Base-by-base conservation (phyloP, 2,113 vertebrate genomes). In the Empidonax alnorum region DNA sequence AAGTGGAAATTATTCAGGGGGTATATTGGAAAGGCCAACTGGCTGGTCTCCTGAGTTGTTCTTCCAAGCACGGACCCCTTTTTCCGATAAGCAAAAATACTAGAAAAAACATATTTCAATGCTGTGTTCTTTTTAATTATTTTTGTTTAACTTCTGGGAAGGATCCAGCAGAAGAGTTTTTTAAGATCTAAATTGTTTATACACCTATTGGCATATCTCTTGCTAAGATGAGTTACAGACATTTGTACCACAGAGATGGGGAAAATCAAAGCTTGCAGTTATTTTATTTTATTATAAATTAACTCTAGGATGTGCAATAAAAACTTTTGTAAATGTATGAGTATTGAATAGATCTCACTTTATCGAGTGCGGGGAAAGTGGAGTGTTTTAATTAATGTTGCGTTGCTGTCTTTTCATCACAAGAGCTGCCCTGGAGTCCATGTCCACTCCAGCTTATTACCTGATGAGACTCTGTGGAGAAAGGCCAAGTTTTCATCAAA, bases 11-110 rank as follows among this genome's bases (percentile, higher is more conserved):
- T 41, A 15, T 9, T 53, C 75, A 46, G 21, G 30, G 12, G 9
- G n/a, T 82, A 6, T 89, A 13, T 17, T 74, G 58, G 47, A 71
- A 78, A 33, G 58, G 12, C 35, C 78, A 50, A 1, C 55, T 53
- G 71, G 47, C 37, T 98, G 98, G 98, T 98, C 98, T 65, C 97
- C 97, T 16, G 98, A 98, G 77, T 94, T 99, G 49, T 99, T 99
- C 93, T 84, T 95, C 76, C 79, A 77, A 80, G 39, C 58, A 33
- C 28, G 0, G 15, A 91, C 68, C 7, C 61, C 59, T 52, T 65
- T 87, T 33, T 44, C 72, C 35, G 62, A 44, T 39, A 90, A 49
- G 15, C 55, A 56, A 8, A 47, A 94, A 17, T 69, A 83, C 49
- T 83, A 53, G 95, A 95, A 39, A 17, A 28, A n/a, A 27, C 8